Evolutionary conservation across 2,888 invertebrate genomes (phyloP), one percentile per base, ranked within the genome.

Genomic region (Argynnis bischoffii): DNA sequence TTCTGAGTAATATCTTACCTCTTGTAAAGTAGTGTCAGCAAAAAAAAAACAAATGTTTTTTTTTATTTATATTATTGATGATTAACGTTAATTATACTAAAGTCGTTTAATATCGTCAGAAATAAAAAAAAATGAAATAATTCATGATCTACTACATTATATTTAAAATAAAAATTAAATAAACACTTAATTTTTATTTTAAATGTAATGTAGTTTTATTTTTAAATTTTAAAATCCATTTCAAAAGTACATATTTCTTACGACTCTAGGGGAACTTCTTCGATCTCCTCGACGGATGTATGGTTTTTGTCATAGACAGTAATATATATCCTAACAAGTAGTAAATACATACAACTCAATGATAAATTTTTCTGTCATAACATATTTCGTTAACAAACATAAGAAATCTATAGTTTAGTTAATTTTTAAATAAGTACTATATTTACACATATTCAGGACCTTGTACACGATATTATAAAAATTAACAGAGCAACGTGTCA

Each of bases 21-120:
- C 21, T 26, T 5, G 47, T 14, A 11, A 59, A 47, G 57, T 59
- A 59, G 47, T 21, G 47, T 48, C 47, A 26, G 46, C 57, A 59
- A 26, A 21, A 13, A 55, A 18, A 55, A 35, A 4, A 55, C 35
- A 13, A 35, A n/a, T 31, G 6, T 35, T 6, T 35, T 35, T 35
- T 35, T 35, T 8, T 11, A 41, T 41, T 41, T 41, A 41, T 41
- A 41, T 41, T 41, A 41, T 41, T 41, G 35, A 41, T 41, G 35
- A 41, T 41, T 41, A 41, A 11, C 2, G 1, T 41, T 41, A 41
- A 41, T 8, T 41, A 11, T 41, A 41, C 11, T 41, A 8, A 41
- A 11, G 11, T 26, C 8, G 35, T 41, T 41, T 41, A 41, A 11
- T 41, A 11, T 41, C 2, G 11, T 47, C 47, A 6, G 11, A n/a